A percentile compares a stretch with the other conserved stretches of the same genome.
Conservation (phyloP, 2,797 vertebrate species). For the Taeniopygia guttata region DNA sequence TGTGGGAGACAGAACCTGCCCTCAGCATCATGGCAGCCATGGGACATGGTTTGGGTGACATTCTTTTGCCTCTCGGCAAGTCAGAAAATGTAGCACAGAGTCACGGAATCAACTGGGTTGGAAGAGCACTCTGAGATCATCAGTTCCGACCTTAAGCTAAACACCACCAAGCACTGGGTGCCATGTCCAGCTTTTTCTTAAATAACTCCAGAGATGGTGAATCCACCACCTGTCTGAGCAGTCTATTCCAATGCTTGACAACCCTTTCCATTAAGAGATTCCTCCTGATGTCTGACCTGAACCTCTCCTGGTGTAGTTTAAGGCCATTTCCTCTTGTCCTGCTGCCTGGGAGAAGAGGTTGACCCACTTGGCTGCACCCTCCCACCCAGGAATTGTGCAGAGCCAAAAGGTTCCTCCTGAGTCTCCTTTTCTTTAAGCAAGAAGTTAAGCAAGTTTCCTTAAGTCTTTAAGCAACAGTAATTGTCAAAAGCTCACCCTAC, state of each 20-base stretch:
- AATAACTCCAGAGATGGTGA: not conserved
- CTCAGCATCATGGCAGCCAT: not conserved
- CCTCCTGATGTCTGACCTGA: not conserved
- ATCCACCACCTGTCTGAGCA: not conserved
- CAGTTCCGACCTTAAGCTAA: not conserved
- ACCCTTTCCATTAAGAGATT: not conserved
- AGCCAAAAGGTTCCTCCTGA: not conserved
- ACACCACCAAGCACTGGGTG: not conserved
- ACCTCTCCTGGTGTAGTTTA: not conserved
- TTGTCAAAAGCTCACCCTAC: not conserved
- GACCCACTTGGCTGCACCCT: not conserved
- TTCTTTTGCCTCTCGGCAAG: not conserved
- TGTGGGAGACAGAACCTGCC: not conserved
- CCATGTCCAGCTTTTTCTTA: not conserved
- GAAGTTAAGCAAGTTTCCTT: not conserved
- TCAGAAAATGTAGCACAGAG: not conserved
- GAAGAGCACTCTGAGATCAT: not conserved
- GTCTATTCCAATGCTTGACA: not conserved
- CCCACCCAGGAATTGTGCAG: not conserved
- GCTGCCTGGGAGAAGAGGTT: not conserved
- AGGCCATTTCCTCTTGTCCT: not conserved
- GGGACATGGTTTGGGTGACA: not conserved
- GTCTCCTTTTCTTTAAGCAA: not conserved
- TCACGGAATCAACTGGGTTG: not conserved
- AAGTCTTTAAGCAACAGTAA: not conserved